Conservation (phyloP, 2,113 vertebrate genomes). For the Arvicanthis niloticus region DNA sequence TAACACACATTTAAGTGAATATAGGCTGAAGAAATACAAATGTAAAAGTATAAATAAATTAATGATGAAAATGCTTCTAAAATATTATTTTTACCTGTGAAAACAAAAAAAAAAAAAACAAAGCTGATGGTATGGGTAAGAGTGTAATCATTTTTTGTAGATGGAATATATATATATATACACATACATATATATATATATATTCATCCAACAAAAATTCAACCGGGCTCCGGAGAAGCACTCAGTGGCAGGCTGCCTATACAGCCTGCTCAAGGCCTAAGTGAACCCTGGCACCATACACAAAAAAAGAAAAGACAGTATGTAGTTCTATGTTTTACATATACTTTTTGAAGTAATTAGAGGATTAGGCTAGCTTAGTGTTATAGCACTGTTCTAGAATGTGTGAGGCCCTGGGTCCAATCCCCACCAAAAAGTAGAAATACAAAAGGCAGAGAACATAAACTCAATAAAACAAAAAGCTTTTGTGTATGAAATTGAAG, state of each 20-base stretch:
- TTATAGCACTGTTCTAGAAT: background rate
- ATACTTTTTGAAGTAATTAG: background rate
- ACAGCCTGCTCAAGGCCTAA: background rate
- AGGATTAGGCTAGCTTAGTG: background rate
- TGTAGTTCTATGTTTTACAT: conserved; percentile 29
- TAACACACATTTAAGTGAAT: conserved; percentile 41
- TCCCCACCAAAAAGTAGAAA: background rate
- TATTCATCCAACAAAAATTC: conserved; percentile 16
- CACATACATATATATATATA: too few relatives aligned
- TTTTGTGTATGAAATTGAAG: conserved; percentile 19
- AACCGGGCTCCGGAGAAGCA: background rate
- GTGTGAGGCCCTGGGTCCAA: background rate
- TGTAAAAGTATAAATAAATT: conserved; percentile 32
- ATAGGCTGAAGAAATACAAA: conserved; percentile 58
- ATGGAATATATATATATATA: background rate
- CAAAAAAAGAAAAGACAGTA: background rate
- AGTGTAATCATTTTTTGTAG: background rate
- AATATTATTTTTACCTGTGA: conserved; percentile 1
- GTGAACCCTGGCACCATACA: background rate
- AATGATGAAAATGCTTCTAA: conserved; percentile 35
- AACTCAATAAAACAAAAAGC: background rate
- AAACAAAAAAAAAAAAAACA: background rate
- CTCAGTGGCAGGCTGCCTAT: background rate
- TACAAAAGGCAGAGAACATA: background rate
- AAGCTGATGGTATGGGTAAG: background rate